Conservation (phyloP, 2,888 invertebrate genomes). For the Eretmocerus hayati region DNA sequence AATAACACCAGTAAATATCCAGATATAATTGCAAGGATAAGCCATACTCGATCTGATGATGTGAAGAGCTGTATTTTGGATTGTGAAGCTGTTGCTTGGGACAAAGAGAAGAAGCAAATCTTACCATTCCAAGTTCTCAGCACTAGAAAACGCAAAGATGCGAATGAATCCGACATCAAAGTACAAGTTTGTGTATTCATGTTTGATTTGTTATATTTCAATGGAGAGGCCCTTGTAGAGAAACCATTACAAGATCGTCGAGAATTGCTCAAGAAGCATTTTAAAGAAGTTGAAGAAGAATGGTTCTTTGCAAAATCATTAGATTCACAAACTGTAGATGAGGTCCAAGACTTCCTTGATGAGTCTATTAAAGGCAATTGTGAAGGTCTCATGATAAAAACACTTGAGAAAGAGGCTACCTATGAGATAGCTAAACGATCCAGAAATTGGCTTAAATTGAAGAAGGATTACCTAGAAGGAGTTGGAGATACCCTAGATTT, state of each 20-base stretch:
- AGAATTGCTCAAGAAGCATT: slow-evolving; percentile 62
- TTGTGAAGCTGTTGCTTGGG: slow-evolving; percentile 97
- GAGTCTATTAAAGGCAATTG: slow-evolving; percentile 93
- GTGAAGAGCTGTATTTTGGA: slow-evolving; percentile 86
- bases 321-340: slow-evolving; percentile 81
- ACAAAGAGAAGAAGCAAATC: slow-evolving; percentile 76
- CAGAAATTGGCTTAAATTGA: slow-evolving; percentile 90
- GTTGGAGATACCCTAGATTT: slow-evolving; percentile 94
- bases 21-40: slow-evolving; percentile 74
- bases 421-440: slow-evolving; percentile 97
- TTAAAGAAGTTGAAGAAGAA: slow-evolving; percentile 66
- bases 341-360: slow-evolving; percentile 89
- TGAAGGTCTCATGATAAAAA: slow-evolving; percentile 98
- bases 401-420: slow-evolving; percentile 77
- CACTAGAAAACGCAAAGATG: slow-evolving; percentile 91
- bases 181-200: slow-evolving; percentile 93
- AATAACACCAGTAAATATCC: slow-evolving; percentile 93
- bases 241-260: slow-evolving; percentile 70
- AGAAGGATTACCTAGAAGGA: slow-evolving; percentile 96
- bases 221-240: slow-evolving; percentile 77
- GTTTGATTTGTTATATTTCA: slow-evolving; percentile 90
- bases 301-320: slow-evolving; percentile 81
- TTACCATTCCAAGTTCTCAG: slow-evolving; percentile 94
- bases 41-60: slow-evolving; percentile 49
- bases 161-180: slow-evolving; percentile 66